phyloP scores from a whole-genome alignment of 2,113 vertebrate genomes.

The Bambusicola thoracicus region DNA sequence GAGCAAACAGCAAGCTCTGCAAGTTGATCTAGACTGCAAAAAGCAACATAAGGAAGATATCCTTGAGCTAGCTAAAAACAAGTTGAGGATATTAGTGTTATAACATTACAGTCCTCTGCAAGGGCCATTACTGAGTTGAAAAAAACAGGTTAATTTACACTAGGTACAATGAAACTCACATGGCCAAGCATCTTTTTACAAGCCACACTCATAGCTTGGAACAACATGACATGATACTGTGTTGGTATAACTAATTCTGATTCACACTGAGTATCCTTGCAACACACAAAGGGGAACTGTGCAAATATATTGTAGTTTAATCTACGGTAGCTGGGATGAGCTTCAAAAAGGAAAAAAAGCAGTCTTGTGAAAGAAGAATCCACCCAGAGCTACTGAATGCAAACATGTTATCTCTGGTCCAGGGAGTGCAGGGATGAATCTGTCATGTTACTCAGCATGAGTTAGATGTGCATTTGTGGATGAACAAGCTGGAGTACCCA shows the following conservation, averaged over 20 bases:
- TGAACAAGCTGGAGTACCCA: not conserved
- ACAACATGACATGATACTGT: rapidly evolving
- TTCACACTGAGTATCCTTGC: rapidly evolving
- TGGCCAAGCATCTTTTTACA: not conserved
- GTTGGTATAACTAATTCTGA: not conserved
- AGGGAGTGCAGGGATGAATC: not conserved
- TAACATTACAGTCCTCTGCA: not conserved
- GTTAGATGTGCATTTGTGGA: not conserved
- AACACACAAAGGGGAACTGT: not conserved
- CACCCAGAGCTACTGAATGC: not conserved
- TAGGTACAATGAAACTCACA: not conserved
- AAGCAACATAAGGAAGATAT: not conserved
- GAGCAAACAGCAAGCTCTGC: not conserved
- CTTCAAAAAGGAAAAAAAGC: not conserved
- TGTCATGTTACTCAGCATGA: not conserved
- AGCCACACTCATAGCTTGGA: not conserved
- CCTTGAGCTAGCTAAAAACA: not conserved
- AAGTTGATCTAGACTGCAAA: not conserved
- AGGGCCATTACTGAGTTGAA: not conserved
- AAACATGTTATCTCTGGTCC: not conserved
- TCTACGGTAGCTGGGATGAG: not conserved
- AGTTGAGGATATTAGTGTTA: not conserved
- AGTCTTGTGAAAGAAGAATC: not conserved
- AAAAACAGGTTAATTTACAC: not conserved
- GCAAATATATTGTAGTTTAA: not conserved